Percentiles rank a stretch among this genome's conserved stretches.
Evolutionary conservation across 2,113 vertebrate genomes (phyloP).

Genomic region (Zosterops hypoxanthus): DNA sequence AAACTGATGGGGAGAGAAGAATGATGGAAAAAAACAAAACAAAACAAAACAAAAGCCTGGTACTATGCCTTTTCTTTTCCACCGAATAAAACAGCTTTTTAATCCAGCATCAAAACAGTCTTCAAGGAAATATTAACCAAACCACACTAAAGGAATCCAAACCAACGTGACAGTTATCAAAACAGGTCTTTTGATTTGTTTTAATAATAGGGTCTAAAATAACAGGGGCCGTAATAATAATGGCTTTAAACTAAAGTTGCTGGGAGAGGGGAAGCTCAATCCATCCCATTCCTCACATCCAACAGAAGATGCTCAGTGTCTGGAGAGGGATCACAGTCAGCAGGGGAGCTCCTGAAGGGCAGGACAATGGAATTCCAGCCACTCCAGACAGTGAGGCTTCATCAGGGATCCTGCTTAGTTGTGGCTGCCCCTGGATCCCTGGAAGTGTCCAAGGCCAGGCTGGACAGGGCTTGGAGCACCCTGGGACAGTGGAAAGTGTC

Average conservation of each 20-base stretch:
- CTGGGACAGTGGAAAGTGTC: background rate
- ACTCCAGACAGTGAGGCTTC: background rate
- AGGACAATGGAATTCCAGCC: background rate
- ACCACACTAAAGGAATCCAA: background rate
- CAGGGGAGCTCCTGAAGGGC: background rate
- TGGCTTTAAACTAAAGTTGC: background rate
- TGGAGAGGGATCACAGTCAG: background rate
- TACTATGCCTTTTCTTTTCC: background rate
- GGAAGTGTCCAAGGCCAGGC: rapidly evolving
- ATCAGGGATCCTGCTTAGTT: background rate
- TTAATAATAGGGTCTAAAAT: background rate
- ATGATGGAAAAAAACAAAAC: background rate
- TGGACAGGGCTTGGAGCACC: rapidly evolving
- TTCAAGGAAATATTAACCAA: background rate
- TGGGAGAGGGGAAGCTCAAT: background rate
- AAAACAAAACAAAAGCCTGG: rapidly evolving
- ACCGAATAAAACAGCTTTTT: background rate
- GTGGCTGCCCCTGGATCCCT: background rate
- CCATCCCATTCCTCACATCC: background rate
- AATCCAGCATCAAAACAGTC: background rate
- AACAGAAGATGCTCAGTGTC: background rate
- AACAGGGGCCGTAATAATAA: background rate
- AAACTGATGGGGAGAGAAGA: background rate
- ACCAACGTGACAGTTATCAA: background rate
- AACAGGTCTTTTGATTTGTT: background rate